Percentiles rank a stretch among this genome's conserved stretches.
Conservation (phyloP, 2,797 vertebrate species). For the Salmo trutta region DNA sequence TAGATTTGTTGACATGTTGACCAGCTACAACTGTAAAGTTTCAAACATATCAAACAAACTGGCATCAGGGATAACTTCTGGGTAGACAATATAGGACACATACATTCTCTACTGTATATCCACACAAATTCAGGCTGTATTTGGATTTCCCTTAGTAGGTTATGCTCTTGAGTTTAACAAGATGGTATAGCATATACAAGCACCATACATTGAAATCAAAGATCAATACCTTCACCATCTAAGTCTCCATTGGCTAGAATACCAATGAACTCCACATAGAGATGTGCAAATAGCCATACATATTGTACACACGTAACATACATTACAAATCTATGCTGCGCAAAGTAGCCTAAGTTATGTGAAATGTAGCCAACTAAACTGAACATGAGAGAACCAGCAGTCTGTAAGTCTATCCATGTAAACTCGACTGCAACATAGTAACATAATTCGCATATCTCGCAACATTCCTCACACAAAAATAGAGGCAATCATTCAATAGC, state of each 20-base stretch:
- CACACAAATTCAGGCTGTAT: background rate
- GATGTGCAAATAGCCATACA: background rate
- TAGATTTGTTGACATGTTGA: too few species aligned
- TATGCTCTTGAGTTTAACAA: background rate
- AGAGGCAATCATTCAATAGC: background rate
- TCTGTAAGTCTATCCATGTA: background rate
- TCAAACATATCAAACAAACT: background rate
- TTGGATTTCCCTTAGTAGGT: background rate
- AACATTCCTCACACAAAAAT: background rate
- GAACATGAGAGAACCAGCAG: background rate
- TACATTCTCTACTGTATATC: background rate
- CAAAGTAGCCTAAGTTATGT: background rate
- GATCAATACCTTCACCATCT: background rate
- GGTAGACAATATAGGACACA: background rate
- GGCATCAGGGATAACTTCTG: background rate
- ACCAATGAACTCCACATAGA: background rate
- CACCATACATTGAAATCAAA: background rate
- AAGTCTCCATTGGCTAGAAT: background rate
- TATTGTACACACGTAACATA: background rate
- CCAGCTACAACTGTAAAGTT: too few species aligned
- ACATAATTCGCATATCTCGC: background rate
- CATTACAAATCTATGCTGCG: background rate
- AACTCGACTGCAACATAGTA: constrained; percentile 4
- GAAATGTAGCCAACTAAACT: background rate
- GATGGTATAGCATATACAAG: background rate